phyloP scores from a whole-genome alignment of 1,140 invertebrate genomes.

The Dreissena polymorpha region DNA sequence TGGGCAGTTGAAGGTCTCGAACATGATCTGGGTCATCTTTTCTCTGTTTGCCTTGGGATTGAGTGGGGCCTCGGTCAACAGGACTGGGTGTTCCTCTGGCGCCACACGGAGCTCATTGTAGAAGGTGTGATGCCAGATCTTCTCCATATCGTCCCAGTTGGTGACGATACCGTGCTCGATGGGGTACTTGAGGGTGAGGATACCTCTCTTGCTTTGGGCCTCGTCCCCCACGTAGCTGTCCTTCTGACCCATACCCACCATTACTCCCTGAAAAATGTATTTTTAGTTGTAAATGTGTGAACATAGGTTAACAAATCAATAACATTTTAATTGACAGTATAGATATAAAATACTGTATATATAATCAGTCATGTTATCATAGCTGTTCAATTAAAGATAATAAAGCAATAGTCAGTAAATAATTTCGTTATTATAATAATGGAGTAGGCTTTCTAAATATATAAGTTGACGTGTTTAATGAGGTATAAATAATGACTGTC shows the following conservation, averaged over 20 bases:
- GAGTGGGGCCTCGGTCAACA: constrained; percentile 75
- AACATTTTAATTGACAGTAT: too few relatives aligned
- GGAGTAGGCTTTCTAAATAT: too few relatives aligned
- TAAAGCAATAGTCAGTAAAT: too few relatives aligned
- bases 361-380: too few relatives aligned
- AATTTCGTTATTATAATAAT: too few relatives aligned
- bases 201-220: constrained; percentile 94
- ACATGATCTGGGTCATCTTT: constrained; percentile 89
- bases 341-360: too few relatives aligned
- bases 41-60: constrained; percentile 82
- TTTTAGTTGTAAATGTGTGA: too few relatives aligned
- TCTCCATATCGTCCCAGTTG: constrained; percentile 94
- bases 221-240: constrained; percentile 98
- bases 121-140: constrained; percentile 87
- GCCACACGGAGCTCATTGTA: constrained; percentile 89
- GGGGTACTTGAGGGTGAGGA: constrained; percentile 90
- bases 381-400: too few relatives aligned
- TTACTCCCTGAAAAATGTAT: constrained; percentile 85
- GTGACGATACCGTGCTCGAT: constrained; percentile 97
- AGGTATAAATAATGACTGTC: too few relatives aligned
- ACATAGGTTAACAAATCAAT: too few relatives aligned
- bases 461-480: too few relatives aligned
- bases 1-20: constrained; percentile 89
- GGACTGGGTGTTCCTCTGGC: constrained; percentile 77
- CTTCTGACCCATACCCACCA: constrained; percentile 99